Conservation (phyloP, 2,797 vertebrate genomes). For the Phataginus tetradactyla region DNA sequence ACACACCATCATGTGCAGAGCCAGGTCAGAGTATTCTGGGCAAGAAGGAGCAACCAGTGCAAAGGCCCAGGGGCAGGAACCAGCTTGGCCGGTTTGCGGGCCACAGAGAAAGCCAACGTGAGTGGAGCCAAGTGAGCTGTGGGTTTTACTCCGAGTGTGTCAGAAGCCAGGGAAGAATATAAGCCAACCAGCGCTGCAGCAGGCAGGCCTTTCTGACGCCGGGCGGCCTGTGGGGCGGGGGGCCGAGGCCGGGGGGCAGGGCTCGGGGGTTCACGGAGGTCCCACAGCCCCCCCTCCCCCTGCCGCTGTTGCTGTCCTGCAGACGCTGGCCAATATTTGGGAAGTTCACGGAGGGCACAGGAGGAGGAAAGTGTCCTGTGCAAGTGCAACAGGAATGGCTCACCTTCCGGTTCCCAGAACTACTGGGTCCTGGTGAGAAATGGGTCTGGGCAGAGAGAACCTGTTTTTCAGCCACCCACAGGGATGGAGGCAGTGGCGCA, state of each 20-base stretch:
- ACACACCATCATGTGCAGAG: not conserved
- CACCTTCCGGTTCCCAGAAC: not conserved
- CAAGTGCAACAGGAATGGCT: fast-evolving
- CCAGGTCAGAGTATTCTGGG: not conserved
- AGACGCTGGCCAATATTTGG: not conserved
- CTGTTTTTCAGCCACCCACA: not conserved
- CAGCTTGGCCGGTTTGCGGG: not conserved
- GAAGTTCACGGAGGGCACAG: not conserved
- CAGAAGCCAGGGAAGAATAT: not conserved
- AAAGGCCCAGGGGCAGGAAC: constrained; percentile 43
- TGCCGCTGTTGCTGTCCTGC: fast-evolving
- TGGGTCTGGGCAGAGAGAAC: not conserved
- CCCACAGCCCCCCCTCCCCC: not conserved
- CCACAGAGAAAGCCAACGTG: not conserved
- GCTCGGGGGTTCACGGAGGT: fast-evolving
- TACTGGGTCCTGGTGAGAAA: not conserved
- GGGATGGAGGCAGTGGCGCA: not conserved
- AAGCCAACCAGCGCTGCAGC: fast-evolving
- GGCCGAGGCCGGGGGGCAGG: not conserved
- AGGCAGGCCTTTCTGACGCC: not conserved
- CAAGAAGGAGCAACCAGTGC: not conserved
- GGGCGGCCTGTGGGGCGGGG: not conserved
- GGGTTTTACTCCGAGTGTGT: not conserved
- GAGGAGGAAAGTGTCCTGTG: not conserved
- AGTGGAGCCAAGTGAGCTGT: not conserved